phyloP scores from a whole-genome alignment of 2,888 invertebrate species.

The Cryptocheilus praepositus region DNA sequence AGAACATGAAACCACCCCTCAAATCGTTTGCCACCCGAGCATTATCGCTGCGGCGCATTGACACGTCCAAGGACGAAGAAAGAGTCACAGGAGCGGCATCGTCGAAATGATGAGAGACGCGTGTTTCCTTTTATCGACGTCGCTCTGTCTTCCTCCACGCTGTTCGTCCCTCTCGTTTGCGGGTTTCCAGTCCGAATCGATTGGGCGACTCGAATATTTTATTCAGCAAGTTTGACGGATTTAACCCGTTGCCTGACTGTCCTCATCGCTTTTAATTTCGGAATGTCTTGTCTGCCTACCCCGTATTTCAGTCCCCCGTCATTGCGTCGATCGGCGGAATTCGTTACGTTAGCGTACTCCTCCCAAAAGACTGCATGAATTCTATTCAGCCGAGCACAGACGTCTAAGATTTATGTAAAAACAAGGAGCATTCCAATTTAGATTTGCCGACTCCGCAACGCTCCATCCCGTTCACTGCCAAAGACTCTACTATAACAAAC shows the following conservation, averaged over 20 bases:
- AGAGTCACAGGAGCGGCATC: no score
- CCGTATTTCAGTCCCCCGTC: not conserved
- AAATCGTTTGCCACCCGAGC: no score
- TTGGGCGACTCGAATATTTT: slow-evolving; percentile 1
- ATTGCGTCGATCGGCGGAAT: not conserved
- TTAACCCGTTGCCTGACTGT: not conserved
- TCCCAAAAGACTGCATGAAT: not conserved
- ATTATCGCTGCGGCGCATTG: no score
- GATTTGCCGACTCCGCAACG: no score
- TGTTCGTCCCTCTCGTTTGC: not conserved
- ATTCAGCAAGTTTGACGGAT: not conserved
- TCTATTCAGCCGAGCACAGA: not conserved
- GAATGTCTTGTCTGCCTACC: not conserved
- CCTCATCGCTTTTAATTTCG: not conserved
- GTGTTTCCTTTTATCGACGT: not conserved
- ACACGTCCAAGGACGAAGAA: no score
- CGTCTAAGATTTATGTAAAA: no score
- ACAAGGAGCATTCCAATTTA: no score
- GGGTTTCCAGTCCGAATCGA: not conserved
- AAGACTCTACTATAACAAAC: no score
- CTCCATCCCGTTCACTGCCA: no score
- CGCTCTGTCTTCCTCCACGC: not conserved
- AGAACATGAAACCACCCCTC: no score
- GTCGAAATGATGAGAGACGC: not conserved
- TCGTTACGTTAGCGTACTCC: not conserved